Base-by-base conservation (phyloP, 2,797 vertebrate species). In the Spinus olivaceus region DNA sequence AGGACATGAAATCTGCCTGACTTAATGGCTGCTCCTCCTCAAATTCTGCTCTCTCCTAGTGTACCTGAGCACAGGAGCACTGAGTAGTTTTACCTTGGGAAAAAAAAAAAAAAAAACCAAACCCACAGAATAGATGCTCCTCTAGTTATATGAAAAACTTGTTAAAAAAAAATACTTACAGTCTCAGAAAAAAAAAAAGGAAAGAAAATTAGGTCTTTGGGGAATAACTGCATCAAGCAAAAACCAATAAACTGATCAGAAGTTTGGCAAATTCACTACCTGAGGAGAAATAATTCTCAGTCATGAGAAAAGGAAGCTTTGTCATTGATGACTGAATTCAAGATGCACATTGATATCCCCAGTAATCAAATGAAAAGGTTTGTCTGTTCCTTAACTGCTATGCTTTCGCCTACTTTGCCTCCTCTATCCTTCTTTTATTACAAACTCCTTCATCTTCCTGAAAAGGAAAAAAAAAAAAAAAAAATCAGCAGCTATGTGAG, bases 361-460 rank as follows among this genome's bases (percentile, higher is more conserved):
- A 50, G 8, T 78, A 95, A 89, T 80, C 67, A 82, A 18, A 87
- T 32, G 9, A 63, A 81, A 33, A 84, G 4, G 21, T 32, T 92
- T 77, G 35, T 77, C 80, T 92, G 50, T 32, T 44, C 53, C 46
- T 80, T 16, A 4, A 86, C 85, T 83, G 57, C 89, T 92, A 65
- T 61, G 50, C n/a, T 74, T 91, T 71, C 93, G 73, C 59, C 60
- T 74, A 69, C 44, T 63, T 71, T 94, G 76, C 54, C 50, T 72
- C 60, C 37, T 64, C 73, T 86, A 24, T 6, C n/a, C 54, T 81
- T 60, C 35, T 66, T 70, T 88, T 83, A 47, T 81, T 86, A 70
- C 15, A 39, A 81, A 93, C 82, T 61, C 37, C 47, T 86, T 77
- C 80, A 81, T 59, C 53, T 54, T 70, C 46, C 39, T 64, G 14